These are phyloP conservation scores for Campopleginae sp. DNA, from an alignment of 2,888 invertebrate species.

Conservation along the genomic window DNA sequence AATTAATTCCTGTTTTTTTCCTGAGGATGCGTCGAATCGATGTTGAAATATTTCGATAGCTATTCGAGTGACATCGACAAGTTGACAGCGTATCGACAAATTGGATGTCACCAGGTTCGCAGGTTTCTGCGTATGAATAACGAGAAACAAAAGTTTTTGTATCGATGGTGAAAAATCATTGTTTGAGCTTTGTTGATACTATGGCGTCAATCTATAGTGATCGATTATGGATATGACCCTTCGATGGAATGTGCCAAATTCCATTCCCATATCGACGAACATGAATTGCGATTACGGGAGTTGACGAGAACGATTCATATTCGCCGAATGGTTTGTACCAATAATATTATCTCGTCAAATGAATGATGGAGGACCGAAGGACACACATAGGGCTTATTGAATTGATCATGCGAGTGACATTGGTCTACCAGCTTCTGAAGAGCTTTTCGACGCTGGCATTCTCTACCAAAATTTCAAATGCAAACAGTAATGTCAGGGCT, in stretches of 20 bases:
- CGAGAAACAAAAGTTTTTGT: conserved; percentile 19
- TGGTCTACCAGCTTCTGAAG: not conserved
- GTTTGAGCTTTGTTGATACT: conserved; percentile 58
- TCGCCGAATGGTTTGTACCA: conserved; percentile 43
- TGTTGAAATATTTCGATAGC: not conserved
- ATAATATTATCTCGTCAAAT: conserved; percentile 53
- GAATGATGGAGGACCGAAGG: conserved; percentile 12
- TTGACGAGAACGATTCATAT: conserved; percentile 36
- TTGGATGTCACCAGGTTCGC: not conserved
- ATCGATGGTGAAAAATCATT: conserved; percentile 43
- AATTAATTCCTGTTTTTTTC: not conserved
- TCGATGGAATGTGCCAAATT: conserved; percentile 63
- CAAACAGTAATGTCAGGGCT: not conserved
- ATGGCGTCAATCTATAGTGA: conserved; percentile 34
- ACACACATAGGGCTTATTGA: conserved; percentile 24
- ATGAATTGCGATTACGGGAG: conserved; percentile 54
- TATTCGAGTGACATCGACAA: not conserved
- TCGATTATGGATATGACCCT: conserved; percentile 67
- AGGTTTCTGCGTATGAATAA: not conserved
- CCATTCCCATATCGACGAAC: conserved; percentile 34
- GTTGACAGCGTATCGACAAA: not conserved
- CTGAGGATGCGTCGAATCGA: not conserved
- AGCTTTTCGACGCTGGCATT: conserved; percentile 29
- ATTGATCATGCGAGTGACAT: conserved; percentile 24
- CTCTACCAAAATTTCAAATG: not conserved